Percentiles rank a stretch among this genome's conserved stretches.
phyloP scores from a whole-genome alignment of 37 sponge, comb jelly and placozoan genomes.

The Beroe forskalii region DNA sequence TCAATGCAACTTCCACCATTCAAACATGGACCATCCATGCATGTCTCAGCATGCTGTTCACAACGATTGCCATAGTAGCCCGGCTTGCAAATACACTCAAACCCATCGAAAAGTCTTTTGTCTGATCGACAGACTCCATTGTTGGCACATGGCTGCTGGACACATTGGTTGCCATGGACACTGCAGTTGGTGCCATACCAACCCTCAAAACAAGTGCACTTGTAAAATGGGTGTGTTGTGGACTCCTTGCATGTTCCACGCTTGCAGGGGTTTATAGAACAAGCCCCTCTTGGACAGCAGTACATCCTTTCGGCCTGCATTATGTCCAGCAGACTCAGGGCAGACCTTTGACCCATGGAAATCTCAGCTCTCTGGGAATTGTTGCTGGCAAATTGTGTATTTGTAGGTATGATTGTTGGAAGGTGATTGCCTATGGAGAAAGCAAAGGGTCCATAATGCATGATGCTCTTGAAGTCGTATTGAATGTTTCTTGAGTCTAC shows the following conservation, averaged over 20 bases:
- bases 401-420: not conserved
- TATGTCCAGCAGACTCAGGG: not conserved
- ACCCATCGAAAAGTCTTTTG: not conserved
- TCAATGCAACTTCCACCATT: conserved; percentile 21
- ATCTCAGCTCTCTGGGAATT: not conserved
- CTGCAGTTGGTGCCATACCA: conserved; percentile 45
- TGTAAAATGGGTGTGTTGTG: not conserved
- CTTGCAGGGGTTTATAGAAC: not conserved
- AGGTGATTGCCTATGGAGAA: not conserved
- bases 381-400: no score
- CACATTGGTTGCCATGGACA: conserved; percentile 21
- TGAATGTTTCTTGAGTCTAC: not conserved
- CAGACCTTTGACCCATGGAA: conserved; percentile 25
- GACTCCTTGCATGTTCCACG: not conserved
- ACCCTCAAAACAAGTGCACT: conserved; percentile 18
- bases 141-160: not conserved
- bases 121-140: conserved; percentile 1
- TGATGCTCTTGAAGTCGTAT: not conserved
- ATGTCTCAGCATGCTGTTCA: not conserved
- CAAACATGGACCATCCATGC: not conserved
- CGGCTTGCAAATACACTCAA: conserved; percentile 1
- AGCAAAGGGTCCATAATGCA: conserved; percentile 20
- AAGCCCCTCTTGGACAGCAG: conserved; percentile 11
- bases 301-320: conserved; percentile 15
- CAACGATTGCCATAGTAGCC: not conserved